Base-by-base conservation (phyloP, 1,140 invertebrate species). In the Diorhabda sublineata region DNA sequence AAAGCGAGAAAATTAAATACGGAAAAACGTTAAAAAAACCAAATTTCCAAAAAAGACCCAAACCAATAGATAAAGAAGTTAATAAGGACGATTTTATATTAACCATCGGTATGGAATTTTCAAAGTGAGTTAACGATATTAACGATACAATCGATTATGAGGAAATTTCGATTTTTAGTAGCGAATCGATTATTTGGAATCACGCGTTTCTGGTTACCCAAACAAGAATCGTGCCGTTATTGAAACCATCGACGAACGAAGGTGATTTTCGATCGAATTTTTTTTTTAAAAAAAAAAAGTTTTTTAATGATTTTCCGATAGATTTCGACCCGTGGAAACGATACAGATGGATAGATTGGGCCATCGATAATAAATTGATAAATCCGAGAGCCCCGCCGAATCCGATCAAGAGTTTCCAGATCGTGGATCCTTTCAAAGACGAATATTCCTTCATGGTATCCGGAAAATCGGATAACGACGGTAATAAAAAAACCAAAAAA, bases 261-360 rank as follows among this genome's bases (percentile, higher is more conserved):
- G 76, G 77, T 78, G 64, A 69, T 8, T 42, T 61, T n/a, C 0
- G 2, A 58, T 66, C 44, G 52, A 58, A 9, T 44, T 45, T 52
- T 52, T 45, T 5, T 9, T 52, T n/a, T n/a, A n/a, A 2, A 52
- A 52, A 52, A 2, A 8, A 52, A 52, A 6, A 52, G 47, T 52
- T 6, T 52, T 4, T 4, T 52, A 52, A 8, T 52, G 6, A 52
- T 52, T 52, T 52, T 26, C 26, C 26, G 26, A 26, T 66, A 75
- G 72, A 74, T 45, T 58, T 69, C 4, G 65, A 66, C 42, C 58
- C 44, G 3, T 75, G 72, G 72, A 69, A 74, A 69, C 71, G 62
- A 7, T 77, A 78, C 69, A 79, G 82, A 2, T 84, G 81, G 78
- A 43, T 83, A 45, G 71, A 78, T 11, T 84, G 82, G 82, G 81